Evolutionary conservation across 1,140 invertebrate species (phyloP).

Genomic region (Propsilocerus akamusi): DNA sequence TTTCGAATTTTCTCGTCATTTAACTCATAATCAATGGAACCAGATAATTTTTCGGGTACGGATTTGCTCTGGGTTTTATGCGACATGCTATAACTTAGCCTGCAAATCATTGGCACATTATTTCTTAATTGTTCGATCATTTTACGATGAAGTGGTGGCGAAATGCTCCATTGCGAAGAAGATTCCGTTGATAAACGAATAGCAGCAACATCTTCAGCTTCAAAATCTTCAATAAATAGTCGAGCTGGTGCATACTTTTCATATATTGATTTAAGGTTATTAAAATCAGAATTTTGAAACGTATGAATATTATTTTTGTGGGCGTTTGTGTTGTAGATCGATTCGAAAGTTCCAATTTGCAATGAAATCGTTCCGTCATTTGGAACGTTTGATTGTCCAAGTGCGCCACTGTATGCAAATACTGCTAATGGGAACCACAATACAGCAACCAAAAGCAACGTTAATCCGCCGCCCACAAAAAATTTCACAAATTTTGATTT

Average conservation of each 20-base stretch:
- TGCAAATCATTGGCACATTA: no score
- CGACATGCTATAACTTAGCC: no score
- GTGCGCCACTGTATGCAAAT: conserved; percentile 76
- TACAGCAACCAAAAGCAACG: conserved; percentile 70
- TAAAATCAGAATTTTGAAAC: background rate
- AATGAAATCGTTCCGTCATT: background rate
- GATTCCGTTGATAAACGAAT: conserved; percentile 67
- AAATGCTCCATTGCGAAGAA: conserved; percentile 78
- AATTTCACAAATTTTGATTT: conserved; percentile 67
- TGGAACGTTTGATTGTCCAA: background rate
- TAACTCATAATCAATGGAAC: no score
- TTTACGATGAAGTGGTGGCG: conserved; percentile 64
- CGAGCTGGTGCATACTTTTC: conserved; percentile 37
- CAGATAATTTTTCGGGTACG: no score
- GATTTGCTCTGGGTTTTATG: no score
- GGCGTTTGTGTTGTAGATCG: background rate
- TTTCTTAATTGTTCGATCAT: conserved; percentile 28
- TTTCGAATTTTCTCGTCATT: background rate
- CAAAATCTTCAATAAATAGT: conserved; percentile 77
- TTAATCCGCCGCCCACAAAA: conserved; percentile 61
- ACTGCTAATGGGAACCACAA: conserved; percentile 91
- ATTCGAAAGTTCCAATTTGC: background rate
- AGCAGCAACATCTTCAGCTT: conserved; percentile 64
- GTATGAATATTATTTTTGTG: background rate
- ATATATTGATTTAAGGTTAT: background rate